Evolutionary conservation across 2,888 invertebrate genomes (phyloP).

Genomic region (Onthophagus sagittarius): DNA sequence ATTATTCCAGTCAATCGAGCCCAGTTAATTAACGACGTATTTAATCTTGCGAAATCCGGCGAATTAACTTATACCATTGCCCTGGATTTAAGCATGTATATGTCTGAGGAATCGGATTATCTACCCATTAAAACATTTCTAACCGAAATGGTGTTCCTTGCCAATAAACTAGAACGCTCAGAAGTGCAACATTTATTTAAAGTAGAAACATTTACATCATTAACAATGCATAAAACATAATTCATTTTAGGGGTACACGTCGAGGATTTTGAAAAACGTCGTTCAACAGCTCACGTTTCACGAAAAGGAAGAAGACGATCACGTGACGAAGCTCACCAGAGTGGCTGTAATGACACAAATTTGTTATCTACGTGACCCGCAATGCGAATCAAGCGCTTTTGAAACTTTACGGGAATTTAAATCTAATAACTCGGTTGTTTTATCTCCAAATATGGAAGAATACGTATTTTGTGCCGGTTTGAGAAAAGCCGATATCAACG

Average conservation of each 20-base stretch:
- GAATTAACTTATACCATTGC: constrained; percentile 7
- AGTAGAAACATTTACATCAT: neutral
- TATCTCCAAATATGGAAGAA: constrained; percentile 13
- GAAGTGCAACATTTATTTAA: neutral
- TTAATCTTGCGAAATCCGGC: constrained; percentile 15
- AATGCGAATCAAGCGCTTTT: constrained; percentile 5
- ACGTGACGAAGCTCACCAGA: constrained; percentile 14
- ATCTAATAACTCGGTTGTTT: neutral
- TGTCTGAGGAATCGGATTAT: constrained; percentile 57
- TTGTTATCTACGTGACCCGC: constrained; percentile 3
- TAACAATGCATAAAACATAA: too few species aligned
- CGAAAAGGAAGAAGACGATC: constrained; percentile 5
- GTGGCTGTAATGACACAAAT: constrained; percentile 7
- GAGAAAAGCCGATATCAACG: constrained; percentile 1
- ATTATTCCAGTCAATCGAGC: constrained; percentile 58
- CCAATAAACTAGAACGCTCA: neutral
- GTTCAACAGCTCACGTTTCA: constrained; percentile 12
- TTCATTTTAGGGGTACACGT: constrained; percentile 5
- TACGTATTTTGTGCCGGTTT: constrained; percentile 14
- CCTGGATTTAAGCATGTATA: constrained; percentile 57
- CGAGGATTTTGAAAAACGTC: neutral
- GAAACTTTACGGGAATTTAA: neutral
- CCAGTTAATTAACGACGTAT: constrained; percentile 49
- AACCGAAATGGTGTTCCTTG: neutral
- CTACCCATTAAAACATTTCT: constrained; percentile 55